Percentiles rank a stretch among this genome's conserved stretches.
Conservation (phyloP, 2,888 invertebrate genomes). For the Neoscelio sp. region DNA sequence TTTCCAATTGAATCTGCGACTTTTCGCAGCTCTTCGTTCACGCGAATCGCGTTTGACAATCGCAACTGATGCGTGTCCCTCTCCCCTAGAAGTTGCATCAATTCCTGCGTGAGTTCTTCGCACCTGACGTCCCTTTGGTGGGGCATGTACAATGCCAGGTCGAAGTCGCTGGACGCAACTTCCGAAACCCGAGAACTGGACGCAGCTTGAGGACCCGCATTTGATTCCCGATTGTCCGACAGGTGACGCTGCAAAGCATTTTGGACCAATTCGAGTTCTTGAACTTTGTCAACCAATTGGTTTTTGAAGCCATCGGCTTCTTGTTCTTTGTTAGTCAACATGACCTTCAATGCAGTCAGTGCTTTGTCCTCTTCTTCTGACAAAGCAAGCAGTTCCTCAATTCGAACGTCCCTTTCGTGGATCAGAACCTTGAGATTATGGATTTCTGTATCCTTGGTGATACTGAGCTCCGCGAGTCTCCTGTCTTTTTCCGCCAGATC, state of each 20-base stretch:
- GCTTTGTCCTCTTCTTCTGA: conserved; percentile 85
- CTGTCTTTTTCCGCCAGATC: conserved; percentile 75
- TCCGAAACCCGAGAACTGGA: conserved; percentile 19
- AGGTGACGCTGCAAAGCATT: conserved; percentile 74
- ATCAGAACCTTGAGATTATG: conserved; percentile 88
- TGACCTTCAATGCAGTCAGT: conserved; percentile 85
- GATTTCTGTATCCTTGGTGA: conserved; percentile 89
- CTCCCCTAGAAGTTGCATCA: conserved; percentile 92
- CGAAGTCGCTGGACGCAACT: conserved; percentile 85
- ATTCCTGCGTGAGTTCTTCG: conserved; percentile 93
- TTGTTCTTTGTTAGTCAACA: conserved; percentile 88
- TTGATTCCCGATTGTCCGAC: conserved; percentile 57
- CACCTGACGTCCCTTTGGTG: conserved; percentile 94
- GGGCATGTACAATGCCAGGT: conserved; percentile 92
- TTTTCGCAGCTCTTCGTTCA: conserved; percentile 87
- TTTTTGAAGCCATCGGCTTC: conserved; percentile 89
- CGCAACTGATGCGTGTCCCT: conserved; percentile 93
- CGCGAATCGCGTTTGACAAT: conserved; percentile 91
- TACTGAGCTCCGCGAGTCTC: conserved; percentile 83
- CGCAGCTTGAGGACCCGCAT: conserved; percentile 19
- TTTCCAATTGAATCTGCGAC: conserved; percentile 61
- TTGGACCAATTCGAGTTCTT: conserved; percentile 85
- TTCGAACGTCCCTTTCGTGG: conserved; percentile 83
- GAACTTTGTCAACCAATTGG: conserved; percentile 86
- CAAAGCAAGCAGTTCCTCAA: conserved; percentile 84